These are phyloP conservation scores for Melangyna quadrimaculata DNA, from an alignment of 2,888 invertebrate genomes.

Conservation along the genomic window DNA sequence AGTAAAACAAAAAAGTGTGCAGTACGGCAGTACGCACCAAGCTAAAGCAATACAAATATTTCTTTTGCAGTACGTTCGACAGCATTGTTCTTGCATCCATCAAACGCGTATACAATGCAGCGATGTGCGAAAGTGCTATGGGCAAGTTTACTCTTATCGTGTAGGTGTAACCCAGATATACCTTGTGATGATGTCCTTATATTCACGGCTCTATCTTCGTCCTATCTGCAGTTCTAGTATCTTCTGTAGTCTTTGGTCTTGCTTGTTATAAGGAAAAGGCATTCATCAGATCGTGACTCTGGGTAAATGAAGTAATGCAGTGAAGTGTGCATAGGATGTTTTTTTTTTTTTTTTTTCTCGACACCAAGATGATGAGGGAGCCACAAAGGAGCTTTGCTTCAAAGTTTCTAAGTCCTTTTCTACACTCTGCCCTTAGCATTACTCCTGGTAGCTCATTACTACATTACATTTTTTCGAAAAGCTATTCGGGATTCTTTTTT, in stretches of 20 bases:
- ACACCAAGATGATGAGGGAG: background rate
- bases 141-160: background rate
- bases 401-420: conserved; percentile 21
- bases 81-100: background rate
- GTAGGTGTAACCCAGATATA: conserved; percentile 43
- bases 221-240: no score
- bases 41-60: no score
- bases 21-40: no score
- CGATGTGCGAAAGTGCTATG: conserved; percentile 5
- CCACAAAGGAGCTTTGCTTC: conserved; percentile 37
- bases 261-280: conserved; percentile 46
- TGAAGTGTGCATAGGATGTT: conserved; percentile 28
- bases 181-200: background rate
- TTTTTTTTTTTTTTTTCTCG: background rate
- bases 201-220: background rate
- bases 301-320: conserved; percentile 51
- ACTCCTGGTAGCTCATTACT: conserved; percentile 31
- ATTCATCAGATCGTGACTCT: conserved; percentile 68
- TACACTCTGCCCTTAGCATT: background rate
- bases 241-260: background rate
- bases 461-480: conserved; percentile 40
- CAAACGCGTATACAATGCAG: background rate
- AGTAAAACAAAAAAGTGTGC: no score
- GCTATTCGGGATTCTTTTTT: conserved; percentile 31
- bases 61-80: no score